A percentile compares a stretch with the other conserved stretches of the same genome.
These are phyloP conservation scores for Rhynchotus rufescens DNA, from an alignment of 2,797 vertebrate genomes.

Conservation along the genomic window DNA sequence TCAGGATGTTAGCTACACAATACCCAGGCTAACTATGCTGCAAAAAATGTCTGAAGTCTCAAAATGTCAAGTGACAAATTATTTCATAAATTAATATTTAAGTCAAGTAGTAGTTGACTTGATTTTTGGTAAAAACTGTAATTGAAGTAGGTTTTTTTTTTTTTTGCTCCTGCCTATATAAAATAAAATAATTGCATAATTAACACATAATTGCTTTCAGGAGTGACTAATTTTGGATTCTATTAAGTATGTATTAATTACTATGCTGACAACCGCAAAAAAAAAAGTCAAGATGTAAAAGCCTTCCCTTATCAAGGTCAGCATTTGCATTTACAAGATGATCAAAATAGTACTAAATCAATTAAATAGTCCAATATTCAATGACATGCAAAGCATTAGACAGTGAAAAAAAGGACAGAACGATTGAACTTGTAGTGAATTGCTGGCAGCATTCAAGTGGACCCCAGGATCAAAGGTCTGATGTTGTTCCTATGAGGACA, in stretches of 20 bases:
- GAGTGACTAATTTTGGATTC: slow-evolving; percentile 64
- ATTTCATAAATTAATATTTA: slow-evolving; percentile 73
- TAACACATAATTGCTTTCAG: slow-evolving; percentile 71
- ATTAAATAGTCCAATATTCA: not conserved
- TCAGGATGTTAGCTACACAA: not conserved
- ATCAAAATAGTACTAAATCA: not conserved
- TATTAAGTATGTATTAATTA: slow-evolving; percentile 45
- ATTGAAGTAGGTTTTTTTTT: slow-evolving; percentile 55
- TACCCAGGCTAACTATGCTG: slow-evolving; percentile 6
- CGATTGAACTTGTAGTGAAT: not conserved
- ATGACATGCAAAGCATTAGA: not conserved
- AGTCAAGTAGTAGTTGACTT: slow-evolving; percentile 73
- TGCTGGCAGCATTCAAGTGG: not conserved
- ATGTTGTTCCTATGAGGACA: not conserved
- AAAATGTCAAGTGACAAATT: slow-evolving; percentile 74
- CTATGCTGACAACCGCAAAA: not conserved
- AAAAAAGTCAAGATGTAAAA: slow-evolving; percentile 14
- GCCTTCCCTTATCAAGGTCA: slow-evolving; percentile 21
- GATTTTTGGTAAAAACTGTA: slow-evolving; percentile 53
- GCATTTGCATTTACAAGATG: slow-evolving; percentile 19
- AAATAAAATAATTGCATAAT: slow-evolving; percentile 78
- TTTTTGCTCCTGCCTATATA: slow-evolving; percentile 47
- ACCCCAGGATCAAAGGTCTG: not conserved
- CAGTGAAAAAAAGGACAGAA: not conserved
- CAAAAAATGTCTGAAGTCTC: slow-evolving; percentile 17